A percentile compares a stretch with the other conserved stretches of the same genome.
Evolutionary conservation across 1,140 invertebrate species (phyloP).

Genomic region (Oryctes rhinoceros): DNA sequence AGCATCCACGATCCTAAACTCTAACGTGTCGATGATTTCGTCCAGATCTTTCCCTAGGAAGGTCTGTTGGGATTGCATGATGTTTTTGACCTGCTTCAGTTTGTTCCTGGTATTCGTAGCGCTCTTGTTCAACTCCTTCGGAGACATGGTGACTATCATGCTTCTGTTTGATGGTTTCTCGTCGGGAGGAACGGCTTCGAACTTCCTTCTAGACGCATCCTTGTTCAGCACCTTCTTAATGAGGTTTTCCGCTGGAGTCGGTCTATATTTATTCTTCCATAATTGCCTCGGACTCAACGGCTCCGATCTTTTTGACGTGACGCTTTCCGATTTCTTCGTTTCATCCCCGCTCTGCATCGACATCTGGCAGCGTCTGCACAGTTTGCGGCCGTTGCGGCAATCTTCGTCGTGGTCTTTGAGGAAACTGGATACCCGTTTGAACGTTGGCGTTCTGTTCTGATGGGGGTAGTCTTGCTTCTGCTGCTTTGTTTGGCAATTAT

Average conservation of each 20-base stretch:
- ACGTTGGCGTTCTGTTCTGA: neutral
- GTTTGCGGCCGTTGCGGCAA: neutral
- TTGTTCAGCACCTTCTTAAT: neutral
- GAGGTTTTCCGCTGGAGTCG: conserved; percentile 46
- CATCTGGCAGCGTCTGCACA: conserved; percentile 16
- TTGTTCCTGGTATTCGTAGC: conserved; percentile 32
- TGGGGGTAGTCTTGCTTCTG: neutral
- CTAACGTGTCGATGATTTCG: conserved; percentile 54
- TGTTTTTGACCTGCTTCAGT: neutral
- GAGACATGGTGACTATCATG: neutral
- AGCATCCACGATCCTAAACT: conserved; percentile 55
- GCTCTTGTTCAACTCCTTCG: conserved; percentile 1
- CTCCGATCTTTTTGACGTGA: neutral
- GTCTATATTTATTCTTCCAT: conserved; percentile 49
- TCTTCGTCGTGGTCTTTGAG: conserved; percentile 31
- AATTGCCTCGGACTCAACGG: conserved; percentile 45
- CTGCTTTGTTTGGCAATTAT: conserved; percentile 18
- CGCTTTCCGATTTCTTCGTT: neutral
- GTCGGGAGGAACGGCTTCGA: neutral
- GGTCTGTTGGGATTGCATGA: neutral
- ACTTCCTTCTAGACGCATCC: neutral
- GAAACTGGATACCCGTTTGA: neutral
- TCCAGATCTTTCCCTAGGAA: neutral
- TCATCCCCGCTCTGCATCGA: conserved; percentile 6
- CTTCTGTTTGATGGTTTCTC: neutral